phyloP scores from a whole-genome alignment of 2,888 invertebrate genomes.

The Ochropacha duplaris region DNA sequence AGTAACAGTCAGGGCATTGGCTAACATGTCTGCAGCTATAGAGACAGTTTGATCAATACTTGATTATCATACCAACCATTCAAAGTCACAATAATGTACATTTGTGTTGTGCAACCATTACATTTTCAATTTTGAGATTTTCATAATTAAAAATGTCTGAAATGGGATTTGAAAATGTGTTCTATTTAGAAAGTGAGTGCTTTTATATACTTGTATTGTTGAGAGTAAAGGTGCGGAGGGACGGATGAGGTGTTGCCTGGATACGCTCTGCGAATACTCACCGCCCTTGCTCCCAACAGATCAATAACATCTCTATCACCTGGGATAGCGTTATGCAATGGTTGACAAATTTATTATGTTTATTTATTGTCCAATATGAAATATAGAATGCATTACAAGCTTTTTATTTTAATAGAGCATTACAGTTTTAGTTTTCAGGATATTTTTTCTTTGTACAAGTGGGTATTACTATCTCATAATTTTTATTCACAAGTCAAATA shows the following conservation, averaged over 20 bases:
- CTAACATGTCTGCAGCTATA: slow-evolving; percentile 49
- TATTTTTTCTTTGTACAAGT: neutral
- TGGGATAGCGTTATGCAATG: slow-evolving; percentile 76
- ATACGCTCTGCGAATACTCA: slow-evolving; percentile 67
- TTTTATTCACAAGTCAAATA: neutral
- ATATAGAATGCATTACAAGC: slow-evolving; percentile 23
- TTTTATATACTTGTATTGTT: slow-evolving; percentile 50
- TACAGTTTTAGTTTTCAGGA: neutral
- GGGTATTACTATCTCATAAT: too few species aligned
- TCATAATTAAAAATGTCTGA: slow-evolving; percentile 65
- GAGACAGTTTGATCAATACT: slow-evolving; percentile 78
- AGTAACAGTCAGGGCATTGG: neutral
- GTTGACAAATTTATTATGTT: slow-evolving; percentile 33
- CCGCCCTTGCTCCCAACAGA: slow-evolving; percentile 62
- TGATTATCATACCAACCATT: slow-evolving; percentile 42
- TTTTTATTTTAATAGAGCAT: slow-evolving; percentile 16
- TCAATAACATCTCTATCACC: slow-evolving; percentile 77
- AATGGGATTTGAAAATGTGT: slow-evolving; percentile 80
- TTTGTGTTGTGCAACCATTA: slow-evolving; percentile 39
- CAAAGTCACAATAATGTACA: slow-evolving; percentile 61
- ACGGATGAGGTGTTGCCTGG: slow-evolving; percentile 76
- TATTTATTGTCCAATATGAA: slow-evolving; percentile 12
- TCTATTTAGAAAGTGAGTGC: slow-evolving; percentile 81
- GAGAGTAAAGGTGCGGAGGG: slow-evolving; percentile 59
- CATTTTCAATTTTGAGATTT: slow-evolving; percentile 35